A percentile compares a stretch with the other conserved stretches of the same genome.
These are phyloP conservation scores for Phainopepla nitens DNA, from an alignment of 2,113 vertebrate species.

Conservation along the genomic window DNA sequence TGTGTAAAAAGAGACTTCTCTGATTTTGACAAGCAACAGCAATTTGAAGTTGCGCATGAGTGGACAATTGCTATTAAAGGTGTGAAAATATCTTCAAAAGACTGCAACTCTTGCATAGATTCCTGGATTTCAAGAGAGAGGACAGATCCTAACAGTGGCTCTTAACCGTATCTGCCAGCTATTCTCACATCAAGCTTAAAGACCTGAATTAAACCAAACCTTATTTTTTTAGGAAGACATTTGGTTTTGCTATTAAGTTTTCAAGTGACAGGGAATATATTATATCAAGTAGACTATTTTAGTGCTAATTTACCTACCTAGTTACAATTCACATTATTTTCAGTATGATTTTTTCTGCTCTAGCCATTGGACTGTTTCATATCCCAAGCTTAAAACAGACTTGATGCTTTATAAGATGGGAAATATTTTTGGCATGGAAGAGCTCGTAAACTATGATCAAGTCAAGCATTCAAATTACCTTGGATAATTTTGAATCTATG, in stretches of 20 bases:
- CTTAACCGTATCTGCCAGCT: not conserved
- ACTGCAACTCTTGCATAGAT: not conserved
- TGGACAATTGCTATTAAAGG: not conserved
- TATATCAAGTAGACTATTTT: not conserved
- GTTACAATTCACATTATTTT: not conserved
- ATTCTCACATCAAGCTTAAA: not conserved
- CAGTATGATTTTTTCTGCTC: not conserved
- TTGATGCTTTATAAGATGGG: not conserved
- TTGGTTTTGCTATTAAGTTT: not conserved
- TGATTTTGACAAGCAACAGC: not conserved
- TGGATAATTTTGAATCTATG: not conserved
- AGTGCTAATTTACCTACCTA: not conserved
- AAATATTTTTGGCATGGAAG: conserved; percentile 19
- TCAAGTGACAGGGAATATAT: not conserved
- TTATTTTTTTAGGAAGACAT: not conserved
- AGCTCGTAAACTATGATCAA: not conserved
- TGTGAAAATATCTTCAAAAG: not conserved
- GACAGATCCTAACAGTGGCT: not conserved
- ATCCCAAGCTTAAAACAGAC: not conserved
- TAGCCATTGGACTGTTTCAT: not conserved
- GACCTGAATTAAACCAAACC: not conserved
- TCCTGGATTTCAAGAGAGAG: not conserved
- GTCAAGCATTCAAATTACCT: conserved; percentile 7
- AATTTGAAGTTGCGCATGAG: not conserved
- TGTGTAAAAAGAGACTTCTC: not conserved